Evolutionary conservation across 2,888 invertebrate species (phyloP).

Genomic region (Protodeltote pygarga): DNA sequence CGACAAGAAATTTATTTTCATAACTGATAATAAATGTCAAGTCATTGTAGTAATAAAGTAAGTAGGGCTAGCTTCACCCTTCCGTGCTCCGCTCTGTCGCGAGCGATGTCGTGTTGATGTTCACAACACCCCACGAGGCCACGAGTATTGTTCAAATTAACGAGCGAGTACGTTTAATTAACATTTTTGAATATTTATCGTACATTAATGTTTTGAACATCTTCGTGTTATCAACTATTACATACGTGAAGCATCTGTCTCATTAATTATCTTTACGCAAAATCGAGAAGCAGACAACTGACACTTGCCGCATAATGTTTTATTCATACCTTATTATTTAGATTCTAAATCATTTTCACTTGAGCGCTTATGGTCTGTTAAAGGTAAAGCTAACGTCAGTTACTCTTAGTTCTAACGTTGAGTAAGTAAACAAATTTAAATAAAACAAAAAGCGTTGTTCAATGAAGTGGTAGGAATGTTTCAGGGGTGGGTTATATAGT

Average conservation of each 20-base stretch:
- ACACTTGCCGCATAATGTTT: too few relatives aligned
- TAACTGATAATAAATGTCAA: conserved; percentile 82
- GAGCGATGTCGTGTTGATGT: conserved; percentile 21
- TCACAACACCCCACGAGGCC: conserved; percentile 30
- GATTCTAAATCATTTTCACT: conserved; percentile 1
- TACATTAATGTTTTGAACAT: conserved; percentile 8
- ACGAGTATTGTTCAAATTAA: conserved; percentile 37
- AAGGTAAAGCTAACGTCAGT: conserved; percentile 30
- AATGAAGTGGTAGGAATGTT: conserved; percentile 48
- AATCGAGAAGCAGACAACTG: not conserved
- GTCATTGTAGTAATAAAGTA: conserved; percentile 80
- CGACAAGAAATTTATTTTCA: conserved; percentile 76
- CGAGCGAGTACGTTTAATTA: conserved; percentile 36
- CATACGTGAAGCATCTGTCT: too few relatives aligned
- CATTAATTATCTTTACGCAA: too few relatives aligned
- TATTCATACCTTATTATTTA: not conserved
- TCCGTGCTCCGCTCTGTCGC: conserved; percentile 50
- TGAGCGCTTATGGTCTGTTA: not conserved
- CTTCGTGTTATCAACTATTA: too few relatives aligned
- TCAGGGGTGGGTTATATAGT: conserved; percentile 56
- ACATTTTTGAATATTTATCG: conserved; percentile 25
- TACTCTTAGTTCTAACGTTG: conserved; percentile 30
- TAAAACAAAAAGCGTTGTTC: conserved; percentile 49
- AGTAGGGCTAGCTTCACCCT: conserved; percentile 65
- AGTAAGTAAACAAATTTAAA: conserved; percentile 50